Base-by-base conservation (phyloP, 2,113 vertebrate species). In the Microcebus griseorufus region DNA sequence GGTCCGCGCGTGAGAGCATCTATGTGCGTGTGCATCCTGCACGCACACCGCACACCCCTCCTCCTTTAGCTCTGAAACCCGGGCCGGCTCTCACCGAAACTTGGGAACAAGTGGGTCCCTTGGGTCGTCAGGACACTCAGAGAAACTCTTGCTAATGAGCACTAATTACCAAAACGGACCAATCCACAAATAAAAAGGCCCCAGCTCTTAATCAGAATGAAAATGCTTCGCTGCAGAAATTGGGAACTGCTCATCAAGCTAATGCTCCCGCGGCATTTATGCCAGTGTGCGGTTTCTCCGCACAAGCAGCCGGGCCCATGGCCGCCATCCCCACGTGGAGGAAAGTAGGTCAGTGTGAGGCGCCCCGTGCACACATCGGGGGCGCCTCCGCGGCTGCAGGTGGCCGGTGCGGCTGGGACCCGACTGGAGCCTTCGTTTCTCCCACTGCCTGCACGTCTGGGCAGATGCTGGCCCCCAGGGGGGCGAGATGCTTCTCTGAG, bases 241-340 rank as follows among this genome's bases (percentile, higher is more conserved):
- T 9, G 70, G 86, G 67, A 10, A 2, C 2, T 2, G 55, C 81
- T 92, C 81, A 29, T 81, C 48, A 64, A 4, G 75, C 75, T 75
- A 27, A 73, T 34, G 55, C 42, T 58, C 48, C 5, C 22, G 5
- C 69, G 0, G 4, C 14, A 25, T 13, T 67, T 51, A 86, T 60
- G 69, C 65, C 3, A 1, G 16, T 3, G 51, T 20, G 34, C 45
- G 9, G 2, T 39, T 55, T 76, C 84, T 75, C 45, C 1, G 78
- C 51, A 20, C 16, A 9, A 70, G 17, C 42, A 16, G 51, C 80
- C 37, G 16, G 8, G 75, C 34, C 72, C 9, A 1, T 12, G 39
- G 37, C 76, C 76, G 2, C 23, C 0, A 0, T 11, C 12, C 1
- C 72, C 0, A 6, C 34, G 0, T 5, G 1, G 45, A 0, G 51